Conservation (phyloP, 2,797 vertebrate genomes). For the Macrochelys suwanniensis region DNA sequence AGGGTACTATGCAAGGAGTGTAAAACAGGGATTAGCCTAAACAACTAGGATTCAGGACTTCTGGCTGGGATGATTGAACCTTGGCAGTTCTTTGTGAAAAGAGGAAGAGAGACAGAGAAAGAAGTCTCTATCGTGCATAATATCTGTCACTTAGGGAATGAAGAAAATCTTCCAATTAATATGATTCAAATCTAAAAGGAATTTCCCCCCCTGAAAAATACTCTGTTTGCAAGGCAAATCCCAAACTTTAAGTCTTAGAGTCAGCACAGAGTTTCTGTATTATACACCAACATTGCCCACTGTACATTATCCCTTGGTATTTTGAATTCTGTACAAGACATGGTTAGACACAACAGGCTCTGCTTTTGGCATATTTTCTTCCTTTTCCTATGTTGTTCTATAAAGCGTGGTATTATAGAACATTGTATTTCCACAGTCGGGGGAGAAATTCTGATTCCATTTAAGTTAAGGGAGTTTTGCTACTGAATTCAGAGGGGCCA, state of each 20-base stretch:
- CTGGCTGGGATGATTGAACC: neutral
- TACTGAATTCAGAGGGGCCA: neutral
- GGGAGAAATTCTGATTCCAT: neutral
- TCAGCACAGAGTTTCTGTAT: neutral
- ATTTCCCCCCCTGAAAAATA: neutral
- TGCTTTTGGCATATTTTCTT: neutral
- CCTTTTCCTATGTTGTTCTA: neutral
- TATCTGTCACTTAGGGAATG: neutral
- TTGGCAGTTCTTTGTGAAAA: neutral
- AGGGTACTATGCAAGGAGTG: fast-evolving
- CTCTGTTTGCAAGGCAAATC: slow-evolving; percentile 4
- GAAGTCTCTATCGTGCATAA: neutral
- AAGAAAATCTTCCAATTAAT: slow-evolving; percentile 20
- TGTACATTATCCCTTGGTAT: neutral
- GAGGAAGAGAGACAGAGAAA: neutral
- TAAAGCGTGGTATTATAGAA: fast-evolving
- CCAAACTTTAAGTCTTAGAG: neutral
- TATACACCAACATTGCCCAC: neutral
- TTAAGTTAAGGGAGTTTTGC: neutral
- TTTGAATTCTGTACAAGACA: neutral
- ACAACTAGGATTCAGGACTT: neutral
- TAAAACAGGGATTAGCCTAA: fast-evolving
- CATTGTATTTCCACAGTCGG: neutral
- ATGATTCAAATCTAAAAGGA: neutral
- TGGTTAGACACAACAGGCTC: fast-evolving